Conservation (phyloP, 2,888 invertebrate genomes). For the Cosmopolites sordidus region DNA sequence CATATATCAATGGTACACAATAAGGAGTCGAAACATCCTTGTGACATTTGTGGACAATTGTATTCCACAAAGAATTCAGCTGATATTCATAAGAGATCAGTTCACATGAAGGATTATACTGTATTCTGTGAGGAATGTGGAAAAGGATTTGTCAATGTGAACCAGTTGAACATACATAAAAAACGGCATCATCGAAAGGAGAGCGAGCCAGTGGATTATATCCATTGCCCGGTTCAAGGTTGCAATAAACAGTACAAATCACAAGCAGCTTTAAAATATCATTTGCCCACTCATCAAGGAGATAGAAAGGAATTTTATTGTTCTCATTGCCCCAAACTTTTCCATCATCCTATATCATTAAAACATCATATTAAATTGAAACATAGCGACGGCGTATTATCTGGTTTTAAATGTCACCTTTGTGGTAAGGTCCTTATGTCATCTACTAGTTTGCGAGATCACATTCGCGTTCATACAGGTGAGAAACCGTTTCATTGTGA, state of each 20-base stretch:
- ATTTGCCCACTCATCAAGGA: conserved; percentile 23
- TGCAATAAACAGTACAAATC: conserved; percentile 34
- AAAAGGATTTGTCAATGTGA: conserved; percentile 23
- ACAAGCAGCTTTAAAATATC: conserved; percentile 29
- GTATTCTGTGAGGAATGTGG: conserved; percentile 30
- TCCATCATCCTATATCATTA: conserved; percentile 14
- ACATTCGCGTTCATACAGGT: conserved; percentile 51
- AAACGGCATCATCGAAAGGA: conserved; percentile 23
- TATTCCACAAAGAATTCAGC: conserved; percentile 22
- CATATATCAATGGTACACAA: conserved; percentile 28
- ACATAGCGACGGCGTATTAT: conserved; percentile 35
- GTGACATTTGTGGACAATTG: conserved; percentile 33
- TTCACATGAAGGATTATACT: conserved; percentile 22
- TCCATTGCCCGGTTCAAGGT: conserved; percentile 14
- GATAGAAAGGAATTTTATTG: conserved; percentile 15
- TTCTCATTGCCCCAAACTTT: conserved; percentile 14
- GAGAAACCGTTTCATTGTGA: conserved; percentile 54
- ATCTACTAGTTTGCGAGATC: conserved; percentile 12
- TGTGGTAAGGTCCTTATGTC: conserved; percentile 23
- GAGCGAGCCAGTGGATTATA: conserved; percentile 4
- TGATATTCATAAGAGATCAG: conserved; percentile 19
- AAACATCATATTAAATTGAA: conserved; percentile 14
- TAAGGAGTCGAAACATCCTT: conserved; percentile 22
- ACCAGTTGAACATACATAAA: conserved; percentile 25
- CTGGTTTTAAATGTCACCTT: conserved; percentile 18